Percentiles rank a stretch among this genome's conserved stretches.
Evolutionary conservation across 2,888 invertebrate genomes (phyloP).

Genomic region (Nomada fucata): DNA sequence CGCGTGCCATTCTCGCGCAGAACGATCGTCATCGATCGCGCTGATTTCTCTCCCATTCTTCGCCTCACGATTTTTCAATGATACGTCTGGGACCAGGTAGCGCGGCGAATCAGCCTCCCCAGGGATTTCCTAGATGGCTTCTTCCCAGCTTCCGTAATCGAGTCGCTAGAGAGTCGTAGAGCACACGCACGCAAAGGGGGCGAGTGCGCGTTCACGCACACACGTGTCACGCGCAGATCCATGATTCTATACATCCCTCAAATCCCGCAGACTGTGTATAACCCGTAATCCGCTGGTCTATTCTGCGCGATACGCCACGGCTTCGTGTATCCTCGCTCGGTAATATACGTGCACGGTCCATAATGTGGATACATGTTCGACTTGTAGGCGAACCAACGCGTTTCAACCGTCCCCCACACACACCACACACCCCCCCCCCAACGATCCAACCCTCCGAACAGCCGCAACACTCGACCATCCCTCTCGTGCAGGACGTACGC

Average conservation of each 20-base stretch:
- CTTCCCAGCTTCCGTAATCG: conserved; percentile 75
- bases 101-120: conserved; percentile 66
- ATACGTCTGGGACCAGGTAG: conserved; percentile 36
- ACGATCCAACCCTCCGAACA: background rate
- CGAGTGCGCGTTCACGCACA: conserved; percentile 43
- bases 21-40: conserved; percentile 42
- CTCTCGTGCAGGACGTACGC: background rate
- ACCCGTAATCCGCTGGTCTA: conserved; percentile 76
- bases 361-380: conserved; percentile 63
- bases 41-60: conserved; percentile 9
- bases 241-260: conserved; percentile 64
- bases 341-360: conserved; percentile 67
- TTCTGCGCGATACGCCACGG: conserved; percentile 67
- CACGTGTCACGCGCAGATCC: conserved; percentile 31
- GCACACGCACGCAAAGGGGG: conserved; percentile 23
- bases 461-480: background rate
- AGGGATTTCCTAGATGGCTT: conserved; percentile 77
- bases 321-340: conserved; percentile 68
- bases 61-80: conserved; percentile 33
- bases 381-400: conserved; percentile 46
- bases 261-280: conserved; percentile 76
- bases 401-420: conserved; percentile 4
- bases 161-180: conserved; percentile 47
- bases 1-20: background rate
- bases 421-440: no score